These are phyloP conservation scores for Tichodroma muraria DNA, from an alignment of 2,113 vertebrate species.

Conservation along the genomic window DNA sequence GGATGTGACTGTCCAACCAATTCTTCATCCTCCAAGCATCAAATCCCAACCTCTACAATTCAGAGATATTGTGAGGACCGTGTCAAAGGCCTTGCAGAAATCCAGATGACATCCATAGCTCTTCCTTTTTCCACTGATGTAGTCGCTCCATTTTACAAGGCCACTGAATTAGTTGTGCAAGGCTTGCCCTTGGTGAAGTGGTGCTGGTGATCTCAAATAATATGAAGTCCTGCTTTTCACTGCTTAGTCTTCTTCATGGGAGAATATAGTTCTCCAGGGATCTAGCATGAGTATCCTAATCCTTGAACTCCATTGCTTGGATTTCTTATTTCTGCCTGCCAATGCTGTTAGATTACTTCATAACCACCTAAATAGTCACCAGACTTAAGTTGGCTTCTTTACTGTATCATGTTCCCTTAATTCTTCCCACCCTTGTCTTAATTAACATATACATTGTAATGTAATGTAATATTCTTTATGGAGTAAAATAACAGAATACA, in stretches of 20 bases:
- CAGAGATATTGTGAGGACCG: background rate
- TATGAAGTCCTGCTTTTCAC: background rate
- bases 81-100: background rate
- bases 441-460: background rate
- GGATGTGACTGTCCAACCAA: background rate
- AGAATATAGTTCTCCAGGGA: background rate
- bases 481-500: background rate
- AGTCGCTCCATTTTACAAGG: background rate
- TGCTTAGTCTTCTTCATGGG: background rate
- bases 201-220: background rate
- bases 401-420: background rate
- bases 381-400: background rate
- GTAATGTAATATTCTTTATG: background rate
- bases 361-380: background rate
- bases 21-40: background rate
- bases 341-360: background rate
- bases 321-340: background rate
- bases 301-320: fast-evolving
- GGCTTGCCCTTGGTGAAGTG: background rate
- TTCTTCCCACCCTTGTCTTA: background rate
- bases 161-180: background rate
- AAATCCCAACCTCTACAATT: background rate
- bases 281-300: background rate
- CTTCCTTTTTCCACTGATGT: background rate
- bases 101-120: background rate